A percentile compares a stretch with the other conserved stretches of the same genome.
These are phyloP conservation scores for Alexandromys fortis DNA, from an alignment of 2,113 vertebrate species.

Conservation along the genomic window DNA sequence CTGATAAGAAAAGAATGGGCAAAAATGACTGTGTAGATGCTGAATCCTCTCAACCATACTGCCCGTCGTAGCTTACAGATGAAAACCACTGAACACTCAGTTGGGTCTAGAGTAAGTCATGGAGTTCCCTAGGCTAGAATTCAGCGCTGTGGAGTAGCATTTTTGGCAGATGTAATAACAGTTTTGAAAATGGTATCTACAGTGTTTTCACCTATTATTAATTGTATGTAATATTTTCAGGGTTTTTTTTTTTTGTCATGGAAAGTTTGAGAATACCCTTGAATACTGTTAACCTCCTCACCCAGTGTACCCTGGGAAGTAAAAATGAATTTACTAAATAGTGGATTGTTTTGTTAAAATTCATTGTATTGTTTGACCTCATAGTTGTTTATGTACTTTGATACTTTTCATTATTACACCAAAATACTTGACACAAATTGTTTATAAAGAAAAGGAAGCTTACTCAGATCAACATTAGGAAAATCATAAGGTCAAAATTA, in stretches of 20 bases:
- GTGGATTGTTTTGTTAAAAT: background rate
- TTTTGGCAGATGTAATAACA: background rate
- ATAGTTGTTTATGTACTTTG: background rate
- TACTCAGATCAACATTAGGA: background rate
- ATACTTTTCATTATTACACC: background rate
- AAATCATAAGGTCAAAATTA: background rate
- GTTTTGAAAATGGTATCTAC: background rate
- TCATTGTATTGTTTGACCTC: background rate
- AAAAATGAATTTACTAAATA: background rate
- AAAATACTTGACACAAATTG: background rate
- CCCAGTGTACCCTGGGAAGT: background rate
- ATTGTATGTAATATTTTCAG: background rate
- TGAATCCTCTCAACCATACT: background rate
- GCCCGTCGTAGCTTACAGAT: background rate
- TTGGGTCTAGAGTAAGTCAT: background rate
- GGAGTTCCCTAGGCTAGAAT: background rate
- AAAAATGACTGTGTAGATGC: constrained; percentile 18
- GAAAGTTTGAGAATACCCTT: background rate
- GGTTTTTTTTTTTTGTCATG: background rate
- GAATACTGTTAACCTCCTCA: no score
- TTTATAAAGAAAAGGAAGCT: background rate
- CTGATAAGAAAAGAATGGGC: background rate
- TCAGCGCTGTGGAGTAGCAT: background rate
- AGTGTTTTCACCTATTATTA: background rate
- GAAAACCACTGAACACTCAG: background rate